Evolutionary conservation across 2,797 vertebrate genomes (phyloP), one percentile per base, ranked within the genome.

Genomic region (Bufotes viridis): DNA sequence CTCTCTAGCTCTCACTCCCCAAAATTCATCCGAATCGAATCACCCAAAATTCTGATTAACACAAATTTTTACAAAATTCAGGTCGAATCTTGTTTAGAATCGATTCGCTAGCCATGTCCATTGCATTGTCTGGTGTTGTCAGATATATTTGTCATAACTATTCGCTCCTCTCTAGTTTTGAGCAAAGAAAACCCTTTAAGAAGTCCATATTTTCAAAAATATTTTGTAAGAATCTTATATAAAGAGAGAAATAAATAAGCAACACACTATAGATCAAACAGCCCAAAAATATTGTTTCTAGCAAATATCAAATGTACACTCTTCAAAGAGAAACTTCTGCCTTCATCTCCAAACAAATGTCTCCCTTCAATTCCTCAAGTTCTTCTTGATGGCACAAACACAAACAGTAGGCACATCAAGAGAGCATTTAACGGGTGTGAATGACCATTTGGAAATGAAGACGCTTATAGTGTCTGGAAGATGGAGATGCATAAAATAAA

Each of bases 401-500:
- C 70, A 76, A 75, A 61, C 70, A 49, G 55, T 76, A 84, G 72
- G 26, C 69, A 87, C 24, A 75, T 82, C 67, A 81, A 78, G 78
- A 76, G 20, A 82, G 42, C 53, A 78, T 42, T 89, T 86, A 86
- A 83, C 26, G 29, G 49, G 29, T 61, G 9, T 24, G 80, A 78
- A 51, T 34, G 57, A 58, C 51, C 57, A 78, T 82, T 86, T 14
- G 26, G 53, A 86, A 86, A 89, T 78, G 18, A 89, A 26, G 61
- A 74, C 79, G 78, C 83, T 84, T 49, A 67, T 86, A 86, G 84
- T 76, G 24, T 60, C 17, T 42, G 55, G 65, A 70, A 67, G 80
- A 78, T 67, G 65, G 84, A 85, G 42, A 84, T 34, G 78, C 81
- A 82, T 78, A 34, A 78, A 51, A 82, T 74, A 89, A 89, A 89